phyloP scores from a whole-genome alignment of 2,888 invertebrate species.

The Pristionchus entomophagus region DNA sequence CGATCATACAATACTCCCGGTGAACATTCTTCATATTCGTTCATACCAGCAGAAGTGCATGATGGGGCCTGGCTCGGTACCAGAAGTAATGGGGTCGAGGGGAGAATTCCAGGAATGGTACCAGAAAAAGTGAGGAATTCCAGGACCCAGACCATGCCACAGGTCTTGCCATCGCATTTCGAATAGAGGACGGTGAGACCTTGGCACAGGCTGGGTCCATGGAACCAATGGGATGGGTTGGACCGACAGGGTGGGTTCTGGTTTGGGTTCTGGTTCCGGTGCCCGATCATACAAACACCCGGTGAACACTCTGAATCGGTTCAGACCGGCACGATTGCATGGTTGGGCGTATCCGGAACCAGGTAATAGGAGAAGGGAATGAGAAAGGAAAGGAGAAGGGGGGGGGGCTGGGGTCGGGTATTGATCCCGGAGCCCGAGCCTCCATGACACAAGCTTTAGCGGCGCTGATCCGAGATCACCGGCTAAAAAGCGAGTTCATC shows the following conservation, averaged over 20 bases:
- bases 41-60: neutral
- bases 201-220: neutral
- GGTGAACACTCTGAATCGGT: neutral
- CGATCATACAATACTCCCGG: conserved; percentile 38
- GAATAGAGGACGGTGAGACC: neutral
- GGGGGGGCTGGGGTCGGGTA: no score
- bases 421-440: no score
- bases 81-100: neutral
- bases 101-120: neutral
- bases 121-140: no score
- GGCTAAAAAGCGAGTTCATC: no score
- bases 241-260: neutral
- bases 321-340: neutral
- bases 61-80: neutral
- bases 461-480: no score
- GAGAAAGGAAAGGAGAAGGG: no score
- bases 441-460: no score
- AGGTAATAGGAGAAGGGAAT: no score
- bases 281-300: no score
- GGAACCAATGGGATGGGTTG: neutral
- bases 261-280: no score
- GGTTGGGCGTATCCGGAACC: neutral
- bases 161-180: neutral
- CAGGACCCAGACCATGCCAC: neutral
- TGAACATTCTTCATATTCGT: neutral